A percentile compares a stretch with the other conserved stretches of the same genome.
These are phyloP conservation scores for Mythimna vitellina DNA, from an alignment of 2,888 invertebrate species.

Conservation along the genomic window DNA sequence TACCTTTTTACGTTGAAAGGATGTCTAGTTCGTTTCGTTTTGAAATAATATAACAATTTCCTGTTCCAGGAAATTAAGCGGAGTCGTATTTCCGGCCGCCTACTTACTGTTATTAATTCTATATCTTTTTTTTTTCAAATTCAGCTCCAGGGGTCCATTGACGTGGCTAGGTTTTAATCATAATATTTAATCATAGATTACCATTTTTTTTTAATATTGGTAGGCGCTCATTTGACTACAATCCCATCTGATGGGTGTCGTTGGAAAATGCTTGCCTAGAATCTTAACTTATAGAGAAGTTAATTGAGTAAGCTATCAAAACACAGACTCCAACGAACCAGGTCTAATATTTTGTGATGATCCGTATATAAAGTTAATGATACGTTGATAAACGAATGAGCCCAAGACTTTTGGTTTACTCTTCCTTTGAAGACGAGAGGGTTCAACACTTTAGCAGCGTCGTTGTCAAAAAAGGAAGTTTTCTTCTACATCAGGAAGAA, in stretches of 20 bases:
- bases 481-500: not conserved
- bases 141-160: not conserved
- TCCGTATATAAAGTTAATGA: too few relatives aligned
- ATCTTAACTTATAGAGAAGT: too few relatives aligned
- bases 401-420: not conserved
- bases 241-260: too few relatives aligned
- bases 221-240: too few relatives aligned
- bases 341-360: too few relatives aligned
- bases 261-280: too few relatives aligned
- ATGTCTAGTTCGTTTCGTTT: conserved; percentile 34
- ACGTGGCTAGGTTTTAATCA: not conserved
- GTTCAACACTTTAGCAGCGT: too few relatives aligned
- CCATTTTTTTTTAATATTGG: not conserved
- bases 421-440: not conserved
- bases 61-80: conserved; percentile 53
- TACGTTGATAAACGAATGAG: too few relatives aligned
- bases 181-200: not conserved
- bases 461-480: not conserved
- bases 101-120: conserved; percentile 41
- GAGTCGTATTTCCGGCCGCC: conserved; percentile 49
- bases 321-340: too few relatives aligned
- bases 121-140: conserved; percentile 34
- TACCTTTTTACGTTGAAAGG: conserved; percentile 30
- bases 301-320: too few relatives aligned
- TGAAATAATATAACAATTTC: conserved; percentile 57